A percentile compares a stretch with the other conserved stretches of the same genome.
These are phyloP conservation scores for Theocolax elegans DNA, from an alignment of 1,140 invertebrate species.

Conservation along the genomic window DNA sequence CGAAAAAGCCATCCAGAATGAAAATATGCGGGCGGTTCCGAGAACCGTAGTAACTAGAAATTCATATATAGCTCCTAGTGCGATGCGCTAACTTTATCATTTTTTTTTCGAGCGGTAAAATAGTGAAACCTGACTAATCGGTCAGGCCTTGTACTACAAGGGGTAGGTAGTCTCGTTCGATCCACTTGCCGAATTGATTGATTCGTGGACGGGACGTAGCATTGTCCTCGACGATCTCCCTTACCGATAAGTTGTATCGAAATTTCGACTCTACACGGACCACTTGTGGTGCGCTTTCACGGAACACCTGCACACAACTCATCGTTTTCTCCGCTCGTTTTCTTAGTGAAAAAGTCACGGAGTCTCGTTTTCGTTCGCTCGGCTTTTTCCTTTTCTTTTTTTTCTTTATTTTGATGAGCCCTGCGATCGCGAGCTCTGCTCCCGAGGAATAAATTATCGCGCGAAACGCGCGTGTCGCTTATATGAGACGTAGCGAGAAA, in stretches of 20 bases:
- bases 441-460: neutral
- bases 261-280: neutral
- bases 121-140: too few relatives aligned
- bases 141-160: too few relatives aligned
- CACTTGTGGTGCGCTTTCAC: neutral
- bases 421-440: neutral
- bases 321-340: neutral
- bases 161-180: too few relatives aligned
- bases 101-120: too few relatives aligned
- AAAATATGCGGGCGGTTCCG: neutral
- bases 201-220: conserved; percentile 7
- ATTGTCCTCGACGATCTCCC: neutral
- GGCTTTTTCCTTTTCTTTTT: neutral
- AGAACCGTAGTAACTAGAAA: too few relatives aligned
- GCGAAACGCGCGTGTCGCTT: too few relatives aligned
- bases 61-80: too few relatives aligned
- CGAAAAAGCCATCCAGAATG: neutral
- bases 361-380: too few relatives aligned
- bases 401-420: neutral
- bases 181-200: too few relatives aligned
- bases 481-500: neutral
- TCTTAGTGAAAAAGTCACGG: neutral
- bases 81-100: too few relatives aligned
- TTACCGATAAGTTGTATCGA: neutral
- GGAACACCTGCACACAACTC: neutral